Conservation (phyloP, 2,113 vertebrate genomes). For the Bolborhynchus lineola region DNA sequence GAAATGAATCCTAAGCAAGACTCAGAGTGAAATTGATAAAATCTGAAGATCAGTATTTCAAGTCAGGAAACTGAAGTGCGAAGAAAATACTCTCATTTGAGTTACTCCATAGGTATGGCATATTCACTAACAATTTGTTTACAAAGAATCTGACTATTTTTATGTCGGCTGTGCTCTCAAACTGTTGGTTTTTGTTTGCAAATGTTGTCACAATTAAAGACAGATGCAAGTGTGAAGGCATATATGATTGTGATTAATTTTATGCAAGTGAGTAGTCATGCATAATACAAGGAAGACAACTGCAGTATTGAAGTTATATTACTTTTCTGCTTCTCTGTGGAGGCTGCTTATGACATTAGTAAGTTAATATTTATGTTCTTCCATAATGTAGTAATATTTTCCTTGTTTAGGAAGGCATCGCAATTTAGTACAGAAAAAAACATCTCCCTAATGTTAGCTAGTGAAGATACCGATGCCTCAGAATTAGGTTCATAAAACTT, state of each 20-base stretch:
- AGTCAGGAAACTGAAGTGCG: background rate
- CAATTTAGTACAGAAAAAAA: background rate
- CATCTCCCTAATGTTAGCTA: background rate
- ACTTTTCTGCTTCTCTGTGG: background rate
- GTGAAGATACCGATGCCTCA: background rate
- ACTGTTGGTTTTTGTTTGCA: background rate
- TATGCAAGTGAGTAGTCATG: background rate
- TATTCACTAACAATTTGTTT: background rate
- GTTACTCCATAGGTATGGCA: background rate
- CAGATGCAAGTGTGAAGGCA: background rate
- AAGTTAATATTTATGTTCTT: background rate
- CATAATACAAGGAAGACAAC: background rate
- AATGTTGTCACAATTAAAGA: background rate
- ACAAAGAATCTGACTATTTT: background rate
- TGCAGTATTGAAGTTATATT: background rate
- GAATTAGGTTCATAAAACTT: background rate
- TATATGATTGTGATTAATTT: background rate
- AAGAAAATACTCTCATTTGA: background rate
- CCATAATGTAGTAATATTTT: background rate
- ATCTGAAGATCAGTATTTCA: background rate
- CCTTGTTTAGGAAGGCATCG: background rate
- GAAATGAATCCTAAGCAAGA: background rate
- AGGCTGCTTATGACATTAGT: background rate
- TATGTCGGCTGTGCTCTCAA: background rate
- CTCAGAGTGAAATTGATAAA: background rate